These are phyloP conservation scores for Aphelenchoides besseyi DNA, from an alignment of 1,140 invertebrate species.

Conservation along the genomic window DNA sequence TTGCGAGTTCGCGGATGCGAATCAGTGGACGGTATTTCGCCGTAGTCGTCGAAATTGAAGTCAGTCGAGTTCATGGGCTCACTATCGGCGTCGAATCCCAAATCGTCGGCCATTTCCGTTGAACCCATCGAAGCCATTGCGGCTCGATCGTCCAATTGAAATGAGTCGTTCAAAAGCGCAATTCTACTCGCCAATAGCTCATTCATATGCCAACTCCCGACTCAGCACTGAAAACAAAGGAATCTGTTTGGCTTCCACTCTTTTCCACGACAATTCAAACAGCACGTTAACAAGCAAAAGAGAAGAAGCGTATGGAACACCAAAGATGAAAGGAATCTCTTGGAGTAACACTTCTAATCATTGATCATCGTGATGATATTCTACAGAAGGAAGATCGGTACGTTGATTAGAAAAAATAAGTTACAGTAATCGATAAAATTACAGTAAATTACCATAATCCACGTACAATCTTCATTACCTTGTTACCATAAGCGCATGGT, in stretches of 20 bases:
- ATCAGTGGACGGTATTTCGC: not conserved
- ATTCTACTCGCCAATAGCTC: not conserved
- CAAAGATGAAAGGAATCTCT: no score
- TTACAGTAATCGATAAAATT: not conserved
- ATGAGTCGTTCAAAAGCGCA: no score
- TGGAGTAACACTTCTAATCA: no score
- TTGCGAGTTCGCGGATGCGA: slow-evolving; percentile 26
- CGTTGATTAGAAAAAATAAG: no score
- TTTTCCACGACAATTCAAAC: no score
- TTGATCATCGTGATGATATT: no score
- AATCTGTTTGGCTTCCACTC: no score
- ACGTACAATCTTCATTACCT: not conserved
- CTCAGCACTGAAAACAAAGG: not conserved
- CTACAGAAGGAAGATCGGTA: no score
- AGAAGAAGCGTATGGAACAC: no score
- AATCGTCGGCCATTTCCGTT: not conserved
- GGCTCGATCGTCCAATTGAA: not conserved
- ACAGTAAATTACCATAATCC: slow-evolving; percentile 3
- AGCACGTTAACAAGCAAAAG: no score
- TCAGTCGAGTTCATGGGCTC: not conserved
- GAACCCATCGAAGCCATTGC: not conserved
- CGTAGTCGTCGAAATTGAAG: slow-evolving; percentile 9
- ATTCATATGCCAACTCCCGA: not conserved
- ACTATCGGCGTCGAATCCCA: not conserved
- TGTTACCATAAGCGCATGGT: not conserved